Percentiles rank a stretch among this genome's conserved stretches.
Conservation (phyloP, 2,113 vertebrate genomes). For the Pangasianodon hypophthalmus region DNA sequence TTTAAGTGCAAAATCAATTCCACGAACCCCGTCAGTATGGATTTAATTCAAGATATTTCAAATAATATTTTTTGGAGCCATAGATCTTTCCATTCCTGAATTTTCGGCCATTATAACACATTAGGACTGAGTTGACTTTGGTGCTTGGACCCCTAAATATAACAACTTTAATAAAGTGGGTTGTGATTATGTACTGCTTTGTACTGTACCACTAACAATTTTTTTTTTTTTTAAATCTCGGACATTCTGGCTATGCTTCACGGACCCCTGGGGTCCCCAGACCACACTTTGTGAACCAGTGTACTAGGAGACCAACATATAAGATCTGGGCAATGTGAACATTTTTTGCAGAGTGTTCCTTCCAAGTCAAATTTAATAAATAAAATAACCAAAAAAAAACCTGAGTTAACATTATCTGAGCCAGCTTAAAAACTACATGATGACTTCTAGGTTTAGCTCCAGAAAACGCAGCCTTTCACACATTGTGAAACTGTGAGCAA, state of each 20-base stretch:
- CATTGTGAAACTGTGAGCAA: conserved; percentile 25
- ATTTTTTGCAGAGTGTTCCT: background rate
- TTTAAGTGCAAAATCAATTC: background rate
- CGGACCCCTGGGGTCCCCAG: background rate
- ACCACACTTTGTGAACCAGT: background rate
- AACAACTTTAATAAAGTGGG: background rate
- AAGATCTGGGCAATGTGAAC: background rate
- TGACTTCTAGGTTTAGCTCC: conserved; percentile 23
- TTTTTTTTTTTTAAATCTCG: background rate
- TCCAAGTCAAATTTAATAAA: background rate
- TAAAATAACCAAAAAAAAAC: background rate
- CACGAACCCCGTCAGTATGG: background rate
- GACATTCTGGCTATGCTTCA: background rate
- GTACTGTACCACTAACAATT: background rate
- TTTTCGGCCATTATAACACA: background rate
- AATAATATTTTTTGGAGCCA: background rate
- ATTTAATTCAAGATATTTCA: background rate
- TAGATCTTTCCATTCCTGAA: background rate
- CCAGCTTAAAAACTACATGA: conserved; percentile 2
- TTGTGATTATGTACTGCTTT: background rate
- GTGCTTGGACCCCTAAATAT: background rate
- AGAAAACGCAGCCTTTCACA: conserved; percentile 25
- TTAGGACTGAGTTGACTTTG: background rate
- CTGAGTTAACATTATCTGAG: background rate
- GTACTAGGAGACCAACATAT: background rate